Conservation (phyloP, 2,113 vertebrate genomes). For the Cryptomyrus ogoouensis region DNA sequence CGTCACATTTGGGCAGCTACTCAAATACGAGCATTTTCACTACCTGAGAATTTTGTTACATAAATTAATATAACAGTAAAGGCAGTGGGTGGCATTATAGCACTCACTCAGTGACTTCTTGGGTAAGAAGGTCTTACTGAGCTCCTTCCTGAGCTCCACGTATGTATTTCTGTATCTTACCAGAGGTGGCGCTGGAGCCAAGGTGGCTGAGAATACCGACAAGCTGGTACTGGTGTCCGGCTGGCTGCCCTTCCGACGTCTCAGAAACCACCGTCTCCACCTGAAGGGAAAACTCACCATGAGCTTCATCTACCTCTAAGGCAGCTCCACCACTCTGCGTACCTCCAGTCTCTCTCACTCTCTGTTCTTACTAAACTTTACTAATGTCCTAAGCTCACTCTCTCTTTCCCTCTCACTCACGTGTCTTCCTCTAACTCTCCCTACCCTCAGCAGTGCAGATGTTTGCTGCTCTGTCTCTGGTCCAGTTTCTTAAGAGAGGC, state of each 20-base stretch:
- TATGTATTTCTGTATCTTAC: too few species aligned
- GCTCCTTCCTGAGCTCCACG: too few species aligned
- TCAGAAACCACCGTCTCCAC: not conserved
- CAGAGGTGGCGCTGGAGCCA: too few species aligned
- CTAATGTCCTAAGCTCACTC: not conserved
- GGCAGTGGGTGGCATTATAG: too few species aligned
- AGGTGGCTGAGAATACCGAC: not conserved
- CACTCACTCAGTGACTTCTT: too few species aligned
- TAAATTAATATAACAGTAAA: too few species aligned
- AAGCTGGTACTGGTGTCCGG: not conserved
- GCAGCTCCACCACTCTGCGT: not conserved
- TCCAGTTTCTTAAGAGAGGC: not conserved
- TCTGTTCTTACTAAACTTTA: not conserved
- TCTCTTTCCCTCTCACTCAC: not conserved
- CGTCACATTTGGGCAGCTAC: too few species aligned
- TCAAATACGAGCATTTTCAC: too few species aligned
- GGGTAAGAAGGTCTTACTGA: too few species aligned
- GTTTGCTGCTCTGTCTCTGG: not conserved
- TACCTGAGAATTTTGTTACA: too few species aligned
- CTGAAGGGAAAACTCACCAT: not conserved
- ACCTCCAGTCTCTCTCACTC: not conserved
- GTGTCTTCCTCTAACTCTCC: not conserved
- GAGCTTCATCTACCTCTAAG: not conserved
- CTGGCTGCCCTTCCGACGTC: not conserved
- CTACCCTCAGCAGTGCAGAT: not conserved